Evolutionary conservation across 1,140 invertebrate species (phyloP), one percentile per base, ranked within the genome.

Genomic region (Danaus plexippus): DNA sequence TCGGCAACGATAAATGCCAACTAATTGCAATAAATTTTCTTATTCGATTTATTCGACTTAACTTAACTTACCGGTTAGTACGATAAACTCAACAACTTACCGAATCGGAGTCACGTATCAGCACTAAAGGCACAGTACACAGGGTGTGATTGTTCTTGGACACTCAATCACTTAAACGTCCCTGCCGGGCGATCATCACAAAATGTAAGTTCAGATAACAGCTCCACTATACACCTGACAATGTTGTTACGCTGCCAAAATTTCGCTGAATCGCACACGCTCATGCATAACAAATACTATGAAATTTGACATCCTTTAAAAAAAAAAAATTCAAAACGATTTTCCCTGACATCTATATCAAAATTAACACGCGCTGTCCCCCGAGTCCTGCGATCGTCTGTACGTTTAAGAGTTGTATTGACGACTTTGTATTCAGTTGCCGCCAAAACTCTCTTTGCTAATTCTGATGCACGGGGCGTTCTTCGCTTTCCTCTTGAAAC

Each of bases 381-480:
- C 64, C 60, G 64, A 52, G 73, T 79, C 75, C 69, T 76, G 68
- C 52, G 56, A 51, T 43, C 72, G 73, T 76, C 61, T 71, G 73
- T 58, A 41, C 13, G 55, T 41, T 46, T 52, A 32, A 18, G 54
- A 58, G 42, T 15, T 3, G 56, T 63, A 63, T 54, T 66, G 67
- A 69, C 64, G 62, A 73, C 63, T 84, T 75, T 59, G 76, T 80
- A 77, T 79, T 83, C 75, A 79, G 71, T 71, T 67, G 73, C 68
- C 75, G 73, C 74, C 78, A 62, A 80, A 86, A 79, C 80, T 85
- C 81, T 85, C 83, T 83, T 85, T 61, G 61, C 74, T 80, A 71
- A 85, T 87, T 85, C 58, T 53, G 61, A 87, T 85, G 80, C 81
- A 66, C 52, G 67, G 47, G 59, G 76, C 76, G 75, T 85, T 61